Conservation (phyloP, 2,888 invertebrate species). For the Pherbina coryleti region DNA sequence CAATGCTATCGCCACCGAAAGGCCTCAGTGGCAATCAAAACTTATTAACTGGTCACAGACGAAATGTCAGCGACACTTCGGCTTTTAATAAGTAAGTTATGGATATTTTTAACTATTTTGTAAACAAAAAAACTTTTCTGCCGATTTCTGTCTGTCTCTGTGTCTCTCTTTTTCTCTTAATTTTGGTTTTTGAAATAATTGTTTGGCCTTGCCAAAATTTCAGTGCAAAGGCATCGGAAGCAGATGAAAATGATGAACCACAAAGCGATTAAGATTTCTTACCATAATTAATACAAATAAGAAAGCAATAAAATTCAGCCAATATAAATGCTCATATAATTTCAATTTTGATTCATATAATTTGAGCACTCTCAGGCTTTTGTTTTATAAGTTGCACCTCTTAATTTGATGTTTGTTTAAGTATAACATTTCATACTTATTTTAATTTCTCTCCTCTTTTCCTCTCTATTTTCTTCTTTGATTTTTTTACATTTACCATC, state of each 20-base stretch:
- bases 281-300: not conserved
- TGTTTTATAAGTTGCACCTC: not conserved
- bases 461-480: constrained; percentile 38
- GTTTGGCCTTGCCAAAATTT: not conserved
- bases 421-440: constrained; percentile 5
- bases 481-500: constrained; percentile 21
- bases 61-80: constrained; percentile 88
- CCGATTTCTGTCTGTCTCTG: constrained; percentile 51
- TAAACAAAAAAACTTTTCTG: constrained; percentile 35
- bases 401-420: not conserved
- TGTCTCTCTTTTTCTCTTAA: constrained; percentile 46
- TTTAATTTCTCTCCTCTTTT: constrained; percentile 33
- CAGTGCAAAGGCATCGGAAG: constrained; percentile 40
- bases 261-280: constrained; percentile 52
- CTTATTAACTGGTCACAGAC: constrained; percentile 73
- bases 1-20: constrained; percentile 65
- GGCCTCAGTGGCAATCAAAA: constrained; percentile 41
- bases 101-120: constrained; percentile 1
- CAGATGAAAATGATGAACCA: constrained; percentile 47
- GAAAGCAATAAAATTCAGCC: not conserved
- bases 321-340: not conserved
- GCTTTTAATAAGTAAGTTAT: constrained; percentile 81
- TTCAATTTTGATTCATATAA: not conserved
- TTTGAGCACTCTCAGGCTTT: not conserved
- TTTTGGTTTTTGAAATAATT: constrained; percentile 35